Evolutionary conservation across 2,113 vertebrate genomes (phyloP).

Genomic region (Paralichthys olivaceus): DNA sequence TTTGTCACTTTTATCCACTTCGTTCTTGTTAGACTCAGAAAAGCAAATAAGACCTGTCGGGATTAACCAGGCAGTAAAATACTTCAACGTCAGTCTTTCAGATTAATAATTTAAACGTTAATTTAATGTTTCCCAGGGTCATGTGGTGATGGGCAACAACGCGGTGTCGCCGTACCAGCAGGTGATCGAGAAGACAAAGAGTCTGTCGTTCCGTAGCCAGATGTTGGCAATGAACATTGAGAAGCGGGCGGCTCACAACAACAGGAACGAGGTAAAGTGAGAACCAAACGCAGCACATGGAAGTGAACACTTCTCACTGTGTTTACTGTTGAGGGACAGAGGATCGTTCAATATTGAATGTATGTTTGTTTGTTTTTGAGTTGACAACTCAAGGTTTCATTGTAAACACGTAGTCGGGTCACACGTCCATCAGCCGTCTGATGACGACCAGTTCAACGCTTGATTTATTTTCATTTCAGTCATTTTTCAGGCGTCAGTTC

Average conservation of each 20-base stretch:
- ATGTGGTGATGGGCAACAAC: slow-evolving; percentile 98
- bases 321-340: no score
- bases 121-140: slow-evolving; percentile 84
- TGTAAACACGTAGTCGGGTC: not conserved
- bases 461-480: not conserved
- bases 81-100: not conserved
- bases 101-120: no score
- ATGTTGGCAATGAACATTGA: slow-evolving; percentile 98
- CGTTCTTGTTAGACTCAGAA: not conserved
- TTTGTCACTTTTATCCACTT: not conserved
- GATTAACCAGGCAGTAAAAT: not conserved
- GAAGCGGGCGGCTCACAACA: slow-evolving; percentile 91
- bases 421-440: not conserved
- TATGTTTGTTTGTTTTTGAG: no score
- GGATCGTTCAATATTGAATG: no score
- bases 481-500: no score
- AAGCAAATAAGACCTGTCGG: not conserved
- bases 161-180: slow-evolving; percentile 97
- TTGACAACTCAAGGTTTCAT: not conserved
- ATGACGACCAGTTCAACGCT: not conserved
- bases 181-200: slow-evolving; percentile 98
- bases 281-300: not conserved
- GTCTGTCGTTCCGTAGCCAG: slow-evolving; percentile 94
- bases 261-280: slow-evolving; percentile 87
- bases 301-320: no score